phyloP scores from a whole-genome alignment of 2,888 invertebrate genomes.

The Drosophila anceps region DNA sequence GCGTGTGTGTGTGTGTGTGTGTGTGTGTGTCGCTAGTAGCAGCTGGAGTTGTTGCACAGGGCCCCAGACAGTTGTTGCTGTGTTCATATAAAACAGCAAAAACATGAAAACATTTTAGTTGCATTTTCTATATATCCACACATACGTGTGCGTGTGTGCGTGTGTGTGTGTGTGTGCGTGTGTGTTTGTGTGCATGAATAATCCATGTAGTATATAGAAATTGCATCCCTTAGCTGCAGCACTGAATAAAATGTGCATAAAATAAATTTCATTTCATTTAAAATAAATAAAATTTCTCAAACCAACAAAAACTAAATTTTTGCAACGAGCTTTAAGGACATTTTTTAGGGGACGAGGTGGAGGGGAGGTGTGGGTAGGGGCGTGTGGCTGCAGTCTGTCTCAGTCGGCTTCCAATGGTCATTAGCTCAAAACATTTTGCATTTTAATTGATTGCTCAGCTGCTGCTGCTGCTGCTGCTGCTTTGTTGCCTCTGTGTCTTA shows the following conservation, averaged over 20 bases:
- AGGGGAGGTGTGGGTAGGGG: background rate
- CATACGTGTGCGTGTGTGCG: background rate
- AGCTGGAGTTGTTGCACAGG: slow-evolving; percentile 15
- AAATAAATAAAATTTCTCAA: slow-evolving; percentile 72
- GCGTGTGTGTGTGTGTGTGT: background rate
- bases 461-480: slow-evolving; percentile 46
- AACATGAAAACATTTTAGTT: slow-evolving; percentile 76
- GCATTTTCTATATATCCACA: slow-evolving; percentile 71
- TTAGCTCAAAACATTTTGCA: slow-evolving; percentile 54
- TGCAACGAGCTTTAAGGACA: slow-evolving; percentile 19
- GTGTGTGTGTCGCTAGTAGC: background rate
- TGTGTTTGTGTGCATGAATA: slow-evolving; percentile 59
- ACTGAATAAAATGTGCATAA: slow-evolving; percentile 74
- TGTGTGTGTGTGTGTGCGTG: slow-evolving; percentile 28
- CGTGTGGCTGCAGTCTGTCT: slow-evolving; percentile 2
- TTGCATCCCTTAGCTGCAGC: slow-evolving; percentile 54
- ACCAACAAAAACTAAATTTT: slow-evolving; percentile 53
- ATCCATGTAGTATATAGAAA: slow-evolving; percentile 69
- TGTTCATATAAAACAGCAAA: slow-evolving; percentile 73
- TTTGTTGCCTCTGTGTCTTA: slow-evolving; percentile 38
- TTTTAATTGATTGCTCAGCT: slow-evolving; percentile 72
- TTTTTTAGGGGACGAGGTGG: no score
- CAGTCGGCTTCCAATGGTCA: slow-evolving; percentile 22
- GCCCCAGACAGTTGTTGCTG: slow-evolving; percentile 60
- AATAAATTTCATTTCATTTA: slow-evolving; percentile 80